phyloP scores from a whole-genome alignment of 2,888 invertebrate genomes.

The Tromatobia lineatoria region DNA sequence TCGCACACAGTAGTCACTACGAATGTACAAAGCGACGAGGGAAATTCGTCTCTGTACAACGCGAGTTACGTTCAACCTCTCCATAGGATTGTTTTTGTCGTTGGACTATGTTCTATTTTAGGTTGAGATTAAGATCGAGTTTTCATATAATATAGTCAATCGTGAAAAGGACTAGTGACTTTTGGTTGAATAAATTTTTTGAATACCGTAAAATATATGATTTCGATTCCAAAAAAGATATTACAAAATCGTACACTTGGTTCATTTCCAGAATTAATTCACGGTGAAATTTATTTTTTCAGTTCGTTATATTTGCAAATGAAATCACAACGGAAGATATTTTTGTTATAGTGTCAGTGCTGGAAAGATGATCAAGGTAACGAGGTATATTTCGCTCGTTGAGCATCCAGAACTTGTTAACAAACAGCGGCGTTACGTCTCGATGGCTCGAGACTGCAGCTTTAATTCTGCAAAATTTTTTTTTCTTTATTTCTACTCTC shows the following conservation, averaged over 20 bases:
- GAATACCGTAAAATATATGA: neutral
- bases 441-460: neutral
- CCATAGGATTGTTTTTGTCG: constrained; percentile 39
- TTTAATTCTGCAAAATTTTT: neutral
- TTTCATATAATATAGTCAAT: neutral
- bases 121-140: too few species aligned
- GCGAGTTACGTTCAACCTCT: neutral
- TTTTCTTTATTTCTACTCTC: too few species aligned
- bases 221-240: neutral
- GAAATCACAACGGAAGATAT: neutral
- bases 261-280: neutral
- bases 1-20: constrained; percentile 20
- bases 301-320: neutral
- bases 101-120: neutral
- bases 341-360: neutral
- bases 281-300: constrained; percentile 4
- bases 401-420: constrained; percentile 15
- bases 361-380: constrained; percentile 13
- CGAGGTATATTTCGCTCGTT: neutral
- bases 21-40: constrained; percentile 38
- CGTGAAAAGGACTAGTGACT: neutral
- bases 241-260: neutral
- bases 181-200: neutral
- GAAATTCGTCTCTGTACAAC: constrained; percentile 27
- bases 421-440: constrained; percentile 10